A percentile compares a stretch with the other conserved stretches of the same genome.
Conservation (phyloP, 2,797 vertebrate species). For the Eulemur mongoz region DNA sequence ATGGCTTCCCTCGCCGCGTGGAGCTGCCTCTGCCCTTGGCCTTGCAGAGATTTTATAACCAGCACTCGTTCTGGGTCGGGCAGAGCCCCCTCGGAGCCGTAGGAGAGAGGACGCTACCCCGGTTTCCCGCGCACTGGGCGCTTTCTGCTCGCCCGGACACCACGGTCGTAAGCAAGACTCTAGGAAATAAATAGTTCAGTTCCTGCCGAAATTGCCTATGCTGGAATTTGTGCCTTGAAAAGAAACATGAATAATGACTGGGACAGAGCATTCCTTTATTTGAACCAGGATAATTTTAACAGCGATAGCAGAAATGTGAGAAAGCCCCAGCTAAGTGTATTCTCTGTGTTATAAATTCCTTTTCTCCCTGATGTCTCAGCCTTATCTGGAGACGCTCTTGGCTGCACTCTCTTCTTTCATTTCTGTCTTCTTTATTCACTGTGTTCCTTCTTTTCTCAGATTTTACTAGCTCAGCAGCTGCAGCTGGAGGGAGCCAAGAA, state of each 20-base stretch:
- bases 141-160: background rate
- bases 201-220: slow-evolving; percentile 29
- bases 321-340: slow-evolving; percentile 21
- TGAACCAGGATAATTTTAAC: slow-evolving; percentile 48
- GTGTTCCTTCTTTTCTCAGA: slow-evolving; percentile 16
- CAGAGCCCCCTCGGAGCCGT: background rate
- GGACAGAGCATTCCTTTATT: slow-evolving; percentile 63
- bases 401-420: slow-evolving; percentile 21
- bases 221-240: slow-evolving; percentile 58
- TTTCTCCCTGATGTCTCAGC: slow-evolving; percentile 19
- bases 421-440: slow-evolving; percentile 67
- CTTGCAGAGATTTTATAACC: background rate
- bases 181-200: slow-evolving; percentile 59
- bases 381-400: slow-evolving; percentile 63
- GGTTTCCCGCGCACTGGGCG: background rate
- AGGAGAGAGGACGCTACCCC: background rate
- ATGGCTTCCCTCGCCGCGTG: background rate
- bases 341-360: slow-evolving; percentile 69
- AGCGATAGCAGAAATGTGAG: background rate
- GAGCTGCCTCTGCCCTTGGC: background rate
- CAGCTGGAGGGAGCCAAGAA: slow-evolving; percentile 43
- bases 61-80: background rate
- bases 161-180: background rate
- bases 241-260: slow-evolving; percentile 53
- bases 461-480: slow-evolving; percentile 77